Percentiles rank a stretch among this genome's conserved stretches.
phyloP scores from a whole-genome alignment of 2,113 vertebrate species.

The Symphodus melops region DNA sequence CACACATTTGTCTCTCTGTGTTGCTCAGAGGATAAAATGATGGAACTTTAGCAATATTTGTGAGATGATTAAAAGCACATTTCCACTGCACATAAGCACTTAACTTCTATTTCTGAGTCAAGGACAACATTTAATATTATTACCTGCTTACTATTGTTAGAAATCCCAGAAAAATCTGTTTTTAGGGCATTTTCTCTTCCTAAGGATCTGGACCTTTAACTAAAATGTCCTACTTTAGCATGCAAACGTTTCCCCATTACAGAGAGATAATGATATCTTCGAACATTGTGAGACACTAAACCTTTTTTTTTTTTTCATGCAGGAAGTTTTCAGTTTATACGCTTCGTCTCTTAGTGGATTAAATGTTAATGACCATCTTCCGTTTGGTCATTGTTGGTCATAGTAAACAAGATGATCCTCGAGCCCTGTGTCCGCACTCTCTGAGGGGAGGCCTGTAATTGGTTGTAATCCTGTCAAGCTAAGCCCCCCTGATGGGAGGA shows the following conservation, averaged over 20 bases:
- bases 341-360: constrained; percentile 33
- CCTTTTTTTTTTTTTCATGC: constrained; percentile 36
- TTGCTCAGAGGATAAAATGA: not conserved
- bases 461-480: constrained; percentile 74
- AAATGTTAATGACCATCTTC: constrained; percentile 50
- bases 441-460: constrained; percentile 69
- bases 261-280: not conserved
- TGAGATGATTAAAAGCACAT: too few relatives aligned
- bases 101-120: too few relatives aligned
- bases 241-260: not conserved
- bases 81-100: too few relatives aligned
- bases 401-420: constrained; percentile 60
- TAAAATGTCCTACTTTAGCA: not conserved
- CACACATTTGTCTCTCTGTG: not conserved
- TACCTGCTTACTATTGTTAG: too few relatives aligned
- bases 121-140: too few relatives aligned
- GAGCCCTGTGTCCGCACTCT: constrained; percentile 36
- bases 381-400: constrained; percentile 44
- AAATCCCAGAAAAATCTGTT: too few relatives aligned
- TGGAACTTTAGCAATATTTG: too few relatives aligned
- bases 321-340: constrained; percentile 34
- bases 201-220: not conserved
- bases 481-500: constrained; percentile 66
- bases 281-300: not conserved
- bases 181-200: not conserved